Evolutionary conservation across 1,140 invertebrate species (phyloP).

Genomic region (Spodoptera litura): DNA sequence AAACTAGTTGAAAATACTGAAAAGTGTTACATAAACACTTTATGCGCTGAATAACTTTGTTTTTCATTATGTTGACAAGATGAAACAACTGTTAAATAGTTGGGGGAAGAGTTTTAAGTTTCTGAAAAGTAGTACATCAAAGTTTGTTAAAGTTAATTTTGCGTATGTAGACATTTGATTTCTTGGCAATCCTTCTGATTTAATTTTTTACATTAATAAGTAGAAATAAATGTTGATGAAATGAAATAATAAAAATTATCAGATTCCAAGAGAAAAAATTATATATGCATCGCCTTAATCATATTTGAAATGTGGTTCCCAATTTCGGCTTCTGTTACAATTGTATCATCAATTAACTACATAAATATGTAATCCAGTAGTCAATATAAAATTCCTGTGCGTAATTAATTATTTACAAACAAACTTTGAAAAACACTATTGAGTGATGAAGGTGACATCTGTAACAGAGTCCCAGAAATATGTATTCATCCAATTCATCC

Average conservation of each 20-base stretch:
- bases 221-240: no score
- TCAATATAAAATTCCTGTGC: no score
- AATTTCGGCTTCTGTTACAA: no score
- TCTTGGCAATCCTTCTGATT: not conserved
- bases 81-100: not conserved
- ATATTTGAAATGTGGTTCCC: no score
- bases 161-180: not conserved
- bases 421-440: no score
- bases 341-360: no score
- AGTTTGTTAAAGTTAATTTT: conserved; percentile 3
- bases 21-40: conserved; percentile 33
- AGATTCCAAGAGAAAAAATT: no score
- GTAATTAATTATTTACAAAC: no score
- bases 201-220: no score
- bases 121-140: not conserved
- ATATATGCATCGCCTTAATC: no score
- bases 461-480: not conserved
- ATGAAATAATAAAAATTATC: no score
- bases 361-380: no score
- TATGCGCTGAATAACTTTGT: not conserved
- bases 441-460: not conserved
- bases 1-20: conserved; percentile 16
- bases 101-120: not conserved
- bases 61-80: not conserved
- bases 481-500: not conserved